These are phyloP conservation scores for Drosophila kikkawai DNA, from an alignment of 1,140 invertebrate species.

Conservation along the genomic window DNA sequence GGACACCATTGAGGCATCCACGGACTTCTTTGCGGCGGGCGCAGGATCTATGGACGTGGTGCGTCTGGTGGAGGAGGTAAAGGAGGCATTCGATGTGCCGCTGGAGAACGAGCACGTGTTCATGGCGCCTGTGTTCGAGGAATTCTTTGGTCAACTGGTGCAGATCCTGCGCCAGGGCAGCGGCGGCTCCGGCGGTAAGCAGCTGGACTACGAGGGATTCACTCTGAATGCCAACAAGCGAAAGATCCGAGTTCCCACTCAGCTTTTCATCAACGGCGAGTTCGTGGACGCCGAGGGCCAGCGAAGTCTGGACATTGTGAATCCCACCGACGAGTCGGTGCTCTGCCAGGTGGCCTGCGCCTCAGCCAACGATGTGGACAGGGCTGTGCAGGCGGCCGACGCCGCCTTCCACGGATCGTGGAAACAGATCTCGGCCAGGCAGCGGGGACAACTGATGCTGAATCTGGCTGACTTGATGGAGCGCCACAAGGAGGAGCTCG, in stretches of 20 bases:
- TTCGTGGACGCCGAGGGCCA: slow-evolving; percentile 92
- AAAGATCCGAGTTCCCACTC: slow-evolving; percentile 93
- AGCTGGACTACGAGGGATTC: slow-evolving; percentile 90
- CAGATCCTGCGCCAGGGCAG: slow-evolving; percentile 63
- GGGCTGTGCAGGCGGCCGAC: slow-evolving; percentile 94
- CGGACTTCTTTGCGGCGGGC: slow-evolving; percentile 96
- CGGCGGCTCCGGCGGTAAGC: slow-evolving; percentile 33
- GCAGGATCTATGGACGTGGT: slow-evolving; percentile 99
- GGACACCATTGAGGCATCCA: slow-evolving; percentile 90
- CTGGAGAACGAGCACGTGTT: slow-evolving; percentile 96
- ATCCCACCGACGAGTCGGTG: slow-evolving; percentile 94
- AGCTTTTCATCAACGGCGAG: slow-evolving; percentile 96
- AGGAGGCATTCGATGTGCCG: slow-evolving; percentile 90
- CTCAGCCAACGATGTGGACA: slow-evolving; percentile 92
- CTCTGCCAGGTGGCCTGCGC: slow-evolving; percentile 93
- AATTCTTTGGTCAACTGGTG: slow-evolving; percentile 88
- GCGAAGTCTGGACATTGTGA: slow-evolving; percentile 89
- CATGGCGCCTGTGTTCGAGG: slow-evolving; percentile 95
- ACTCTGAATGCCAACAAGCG: slow-evolving; percentile 93
- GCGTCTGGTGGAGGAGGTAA: slow-evolving; percentile 96
- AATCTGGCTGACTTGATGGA: slow-evolving; percentile 97
- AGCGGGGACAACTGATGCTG: slow-evolving; percentile 91
- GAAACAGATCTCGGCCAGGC: slow-evolving; percentile 94
- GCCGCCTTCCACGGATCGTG: slow-evolving; percentile 95
- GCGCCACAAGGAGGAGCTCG: slow-evolving; percentile 96